Percentiles rank a stretch among this genome's conserved stretches.
Conservation (phyloP, 2,113 vertebrate species). For the Coracopsis vasa region DNA sequence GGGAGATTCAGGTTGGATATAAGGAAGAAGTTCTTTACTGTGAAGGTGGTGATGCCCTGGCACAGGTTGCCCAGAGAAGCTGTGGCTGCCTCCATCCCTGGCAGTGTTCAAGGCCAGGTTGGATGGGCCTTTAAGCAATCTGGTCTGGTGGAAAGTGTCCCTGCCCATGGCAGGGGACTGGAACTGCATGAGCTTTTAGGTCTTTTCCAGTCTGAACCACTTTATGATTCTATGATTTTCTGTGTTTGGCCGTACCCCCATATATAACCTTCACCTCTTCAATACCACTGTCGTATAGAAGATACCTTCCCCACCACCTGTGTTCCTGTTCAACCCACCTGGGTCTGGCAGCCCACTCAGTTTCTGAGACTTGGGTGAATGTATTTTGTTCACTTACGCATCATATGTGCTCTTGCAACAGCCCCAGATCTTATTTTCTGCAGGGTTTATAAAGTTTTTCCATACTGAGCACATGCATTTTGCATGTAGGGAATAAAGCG, state of each 20-base stretch:
- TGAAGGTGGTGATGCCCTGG: neutral
- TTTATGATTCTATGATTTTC: too few relatives aligned
- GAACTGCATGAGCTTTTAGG: neutral
- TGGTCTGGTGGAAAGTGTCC: neutral
- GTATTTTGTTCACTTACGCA: neutral
- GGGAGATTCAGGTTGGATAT: neutral
- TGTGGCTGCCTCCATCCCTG: neutral
- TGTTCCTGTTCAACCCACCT: neutral
- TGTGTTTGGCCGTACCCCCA: neutral
- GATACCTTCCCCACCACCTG: neutral
- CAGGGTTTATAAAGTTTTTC: neutral
- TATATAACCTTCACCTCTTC: accelerated
- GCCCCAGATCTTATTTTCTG: neutral
- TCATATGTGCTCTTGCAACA: neutral
- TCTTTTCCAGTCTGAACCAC: neutral
- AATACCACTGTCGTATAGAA: accelerated
- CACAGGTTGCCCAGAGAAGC: neutral
- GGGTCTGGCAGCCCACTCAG: accelerated
- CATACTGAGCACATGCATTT: neutral
- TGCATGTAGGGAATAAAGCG: neutral
- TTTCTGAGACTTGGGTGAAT: accelerated
- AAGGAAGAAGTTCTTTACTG: neutral
- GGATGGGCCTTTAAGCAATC: neutral
- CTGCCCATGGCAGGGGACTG: neutral
- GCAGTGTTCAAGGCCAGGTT: neutral